Percentiles rank a stretch among this genome's conserved stretches.
Conservation (phyloP, 1,140 invertebrate genomes). For the Cydia amplana region DNA sequence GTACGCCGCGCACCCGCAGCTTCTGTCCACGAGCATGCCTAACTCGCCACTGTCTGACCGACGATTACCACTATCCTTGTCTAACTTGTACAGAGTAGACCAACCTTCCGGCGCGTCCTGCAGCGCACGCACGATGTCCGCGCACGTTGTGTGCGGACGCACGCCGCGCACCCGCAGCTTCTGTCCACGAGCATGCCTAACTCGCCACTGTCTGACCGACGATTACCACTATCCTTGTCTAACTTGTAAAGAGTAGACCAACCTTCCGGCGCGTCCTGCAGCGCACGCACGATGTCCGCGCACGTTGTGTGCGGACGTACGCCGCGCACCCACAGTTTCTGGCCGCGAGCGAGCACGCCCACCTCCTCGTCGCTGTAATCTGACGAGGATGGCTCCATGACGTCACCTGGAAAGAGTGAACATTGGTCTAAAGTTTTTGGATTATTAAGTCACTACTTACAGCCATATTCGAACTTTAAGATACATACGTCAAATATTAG, state of each 20-base stretch:
- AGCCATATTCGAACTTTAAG: too few relatives aligned
- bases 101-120: slow-evolving; percentile 78
- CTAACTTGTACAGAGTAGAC: too few relatives aligned
- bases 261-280: slow-evolving; percentile 76
- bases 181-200: slow-evolving; percentile 88
- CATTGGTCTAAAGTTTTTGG: too few relatives aligned
- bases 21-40: slow-evolving; percentile 86
- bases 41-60: slow-evolving; percentile 79
- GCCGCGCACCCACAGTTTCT: slow-evolving; percentile 89
- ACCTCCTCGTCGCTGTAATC: slow-evolving; percentile 83
- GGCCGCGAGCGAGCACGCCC: slow-evolving; percentile 87
- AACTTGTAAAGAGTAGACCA: neutral
- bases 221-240: too few relatives aligned
- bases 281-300: slow-evolving; percentile 86
- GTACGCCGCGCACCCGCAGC: slow-evolving; percentile 89
- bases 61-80: slow-evolving; percentile 37
- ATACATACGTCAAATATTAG: too few relatives aligned
- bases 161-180: slow-evolving; percentile 90
- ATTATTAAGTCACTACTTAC: too few relatives aligned
- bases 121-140: slow-evolving; percentile 87
- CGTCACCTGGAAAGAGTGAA: slow-evolving; percentile 35
- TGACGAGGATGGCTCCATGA: slow-evolving; percentile 72
- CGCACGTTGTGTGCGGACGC: slow-evolving; percentile 84
- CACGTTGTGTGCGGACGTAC: slow-evolving; percentile 88
- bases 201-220: slow-evolving; percentile 68